These are phyloP conservation scores for Nyctibius grandis DNA, from an alignment of 2,797 vertebrate species.

Conservation along the genomic window DNA sequence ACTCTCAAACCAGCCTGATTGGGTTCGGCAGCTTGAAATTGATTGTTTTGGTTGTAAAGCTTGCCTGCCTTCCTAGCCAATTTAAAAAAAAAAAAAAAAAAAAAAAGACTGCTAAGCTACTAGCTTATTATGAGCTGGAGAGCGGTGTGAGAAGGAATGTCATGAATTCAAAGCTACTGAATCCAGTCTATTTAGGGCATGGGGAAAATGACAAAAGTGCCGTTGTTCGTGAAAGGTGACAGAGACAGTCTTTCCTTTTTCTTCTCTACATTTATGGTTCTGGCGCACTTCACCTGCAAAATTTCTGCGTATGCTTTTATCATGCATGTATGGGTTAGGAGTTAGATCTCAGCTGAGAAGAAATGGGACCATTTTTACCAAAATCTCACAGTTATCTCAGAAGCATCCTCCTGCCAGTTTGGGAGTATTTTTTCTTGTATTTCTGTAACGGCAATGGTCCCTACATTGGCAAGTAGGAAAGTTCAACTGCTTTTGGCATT, in stretches of 20 bases:
- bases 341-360: background rate
- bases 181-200: background rate
- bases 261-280: background rate
- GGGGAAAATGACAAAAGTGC: background rate
- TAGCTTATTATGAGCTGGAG: slow-evolving; percentile 24
- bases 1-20: slow-evolving; percentile 67
- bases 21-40: slow-evolving; percentile 72
- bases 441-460: background rate
- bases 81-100: background rate
- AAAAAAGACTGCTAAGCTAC: slow-evolving; percentile 4
- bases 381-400: background rate
- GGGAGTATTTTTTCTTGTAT: background rate
- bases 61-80: slow-evolving; percentile 64
- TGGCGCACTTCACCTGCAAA: background rate
- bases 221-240: background rate
- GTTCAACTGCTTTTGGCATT: background rate
- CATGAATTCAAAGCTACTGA: slow-evolving; percentile 45
- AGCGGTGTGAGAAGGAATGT: background rate
- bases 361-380: background rate
- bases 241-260: background rate
- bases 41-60: slow-evolving; percentile 74
- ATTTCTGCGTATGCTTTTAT: background rate
- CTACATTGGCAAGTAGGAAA: background rate
- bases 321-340: background rate
- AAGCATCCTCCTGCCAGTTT: background rate